Evolutionary conservation across 2,888 invertebrate species (phyloP), one percentile per base, ranked within the genome.

Genomic region (Chouioia cunea): DNA sequence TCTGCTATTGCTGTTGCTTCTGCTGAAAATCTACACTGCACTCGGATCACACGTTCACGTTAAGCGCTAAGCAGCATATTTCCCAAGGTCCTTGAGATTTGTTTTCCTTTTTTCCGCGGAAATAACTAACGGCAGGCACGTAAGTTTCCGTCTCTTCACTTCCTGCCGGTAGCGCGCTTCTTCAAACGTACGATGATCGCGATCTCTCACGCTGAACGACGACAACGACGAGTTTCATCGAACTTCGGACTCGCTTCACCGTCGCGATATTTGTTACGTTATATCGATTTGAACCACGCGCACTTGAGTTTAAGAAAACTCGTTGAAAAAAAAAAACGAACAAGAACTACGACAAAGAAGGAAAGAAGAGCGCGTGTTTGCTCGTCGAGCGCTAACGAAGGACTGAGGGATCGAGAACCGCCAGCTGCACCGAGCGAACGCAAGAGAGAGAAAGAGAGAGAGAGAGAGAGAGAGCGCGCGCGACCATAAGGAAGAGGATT

Each of bases 351-450:
- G 18, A 46, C 58, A 18, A 58, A 20, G n/a, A n/a, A 18, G 46
- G 58, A 2, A 15, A 50, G 20, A 46, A 12, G 43, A 44, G 22
- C 58, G 60, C 68, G 64, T 56, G 16, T 15, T 48, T 53, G 23
- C 52, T 53, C 36, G 27, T 60, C 68, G 68, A 68, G 68, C 60
- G 68, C 71, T 22, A 54, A 44, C 16, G 65, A 64, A 58, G 65
- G 72, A 73, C 72, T 73, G 72, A 65, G 23, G 68, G 72, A 72
- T 71, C 65, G 50, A n/a, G n/a, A n/a, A n/a, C n/a, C 50, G 53
- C 48, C 65, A 66, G 66, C 71, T 66, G 71, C 67, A 12, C 27
- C 20, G n/a, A 20, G 22, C 16, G 12, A 18, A 27, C n/a, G n/a
- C n/a, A n/a, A n/a, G n/a, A n/a, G n/a, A n/a, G n/a, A n/a, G n/a